Evolutionary conservation across 2,888 invertebrate species (phyloP), one percentile per base, ranked within the genome.

Genomic region (Ypsolopha sequella): DNA sequence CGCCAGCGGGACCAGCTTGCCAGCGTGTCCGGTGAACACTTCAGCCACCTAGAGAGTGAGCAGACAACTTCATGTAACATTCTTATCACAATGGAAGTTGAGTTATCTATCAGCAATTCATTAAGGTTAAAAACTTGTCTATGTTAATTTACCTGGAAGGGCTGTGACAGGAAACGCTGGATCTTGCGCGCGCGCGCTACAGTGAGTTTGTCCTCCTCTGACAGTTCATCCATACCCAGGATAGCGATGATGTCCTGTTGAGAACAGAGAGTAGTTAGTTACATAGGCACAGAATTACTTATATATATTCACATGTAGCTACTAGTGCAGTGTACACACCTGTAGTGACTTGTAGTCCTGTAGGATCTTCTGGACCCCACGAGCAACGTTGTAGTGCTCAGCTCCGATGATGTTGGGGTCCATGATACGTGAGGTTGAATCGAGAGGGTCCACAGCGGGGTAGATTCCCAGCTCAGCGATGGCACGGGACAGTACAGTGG

Each of bases 401-500:
- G 89, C 81, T 56, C 97, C 97, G 60, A 97, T 96, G 64, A 97
- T 89, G 73, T 95, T 94, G 55, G 96, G 95, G 82, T 97, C 97
- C 91, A 97, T 94, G 73, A 97, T 96, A 90, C 97, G 95, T 6
- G 95, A 96, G 43, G 95, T 95, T 35, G 97, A 97, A 79, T 97
- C 97, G 43, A 97, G 90, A n/a, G 97, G 97, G 87, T 97, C 97
- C 58, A 97, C 97, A 66, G 97, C 97, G 0, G 97, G 97, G 82
- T 97, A 97, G 76, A 95, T 95, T 61, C 95, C 96, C 76, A 97
- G 85, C 79, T 97, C 97, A 58, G 97, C 95, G 79, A 96, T 97
- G 65, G 95, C 95, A 73, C 97, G 92, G 24, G 96, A 96, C 81
- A 97, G 82, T 60, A 97, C 97, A 76, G 97, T 97, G 58, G 96